Percentiles rank a stretch among this genome's conserved stretches.
phyloP scores from a whole-genome alignment of 2,797 vertebrate genomes.

The Myotis myotis region DNA sequence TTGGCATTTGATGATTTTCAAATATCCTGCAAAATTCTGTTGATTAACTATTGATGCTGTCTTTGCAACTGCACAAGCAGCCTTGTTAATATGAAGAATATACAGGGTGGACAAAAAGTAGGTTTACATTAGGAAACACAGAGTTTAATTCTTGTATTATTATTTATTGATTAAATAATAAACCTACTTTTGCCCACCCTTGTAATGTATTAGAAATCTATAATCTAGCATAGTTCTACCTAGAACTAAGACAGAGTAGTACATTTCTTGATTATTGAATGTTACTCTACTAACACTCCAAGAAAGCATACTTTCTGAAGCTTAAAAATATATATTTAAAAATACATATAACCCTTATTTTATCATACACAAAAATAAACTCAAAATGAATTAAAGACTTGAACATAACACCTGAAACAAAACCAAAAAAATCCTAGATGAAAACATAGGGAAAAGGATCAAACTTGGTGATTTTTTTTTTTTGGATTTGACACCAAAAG shows the following conservation, averaged over 20 bases:
- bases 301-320: not conserved
- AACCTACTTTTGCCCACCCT: not conserved
- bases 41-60: not conserved
- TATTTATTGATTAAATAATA: not conserved
- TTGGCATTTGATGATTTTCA: not conserved
- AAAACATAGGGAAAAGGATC: not conserved
- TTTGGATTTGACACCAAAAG: not conserved
- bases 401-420: not conserved
- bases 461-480: not conserved
- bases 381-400: not conserved
- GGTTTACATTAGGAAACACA: not conserved
- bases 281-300: not conserved
- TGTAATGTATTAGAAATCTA: not conserved
- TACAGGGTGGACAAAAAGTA: not conserved
- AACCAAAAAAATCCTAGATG: not conserved
- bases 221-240: not conserved
- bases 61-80: not conserved
- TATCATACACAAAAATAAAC: not conserved
- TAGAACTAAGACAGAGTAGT: not conserved
- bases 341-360: not conserved
- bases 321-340: not conserved
- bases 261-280: not conserved
- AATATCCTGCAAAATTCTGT: not conserved
- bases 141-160: not conserved
- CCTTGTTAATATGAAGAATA: not conserved